Evolutionary conservation across 2,113 vertebrate species (phyloP), one percentile per base, ranked within the genome.

Genomic region (Malurus cyaneus): DNA sequence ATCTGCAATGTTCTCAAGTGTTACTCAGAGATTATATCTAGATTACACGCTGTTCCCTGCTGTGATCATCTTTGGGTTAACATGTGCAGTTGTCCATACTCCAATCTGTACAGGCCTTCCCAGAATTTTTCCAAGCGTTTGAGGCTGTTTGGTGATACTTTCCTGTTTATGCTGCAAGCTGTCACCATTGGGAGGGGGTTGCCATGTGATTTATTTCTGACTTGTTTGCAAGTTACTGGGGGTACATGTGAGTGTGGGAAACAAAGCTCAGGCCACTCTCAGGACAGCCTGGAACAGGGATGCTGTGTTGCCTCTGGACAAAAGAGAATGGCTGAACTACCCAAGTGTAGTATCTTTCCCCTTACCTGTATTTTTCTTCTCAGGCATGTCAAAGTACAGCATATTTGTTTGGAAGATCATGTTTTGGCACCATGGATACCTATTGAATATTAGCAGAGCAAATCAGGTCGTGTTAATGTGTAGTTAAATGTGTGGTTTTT

Each of bases 41-140:
- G 10, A 3, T 53, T 5, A 2, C 8, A 15, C 25, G 1, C 0
- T 28, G 32, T 60, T 70, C 3, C 1, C n/a, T 59, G 28, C 59
- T 18, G 44, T 54, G 61, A 18, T 61, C 31, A 7, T 17, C 26
- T 31, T 74, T 25, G 47, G 54, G 42, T 31, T 8, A 11, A 10
- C 5, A 54, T 49, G 34, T 52, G 72, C 71, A 15, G n/a, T 52
- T 72, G 23, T 44, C 57, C 18, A 31, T 7, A 3, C 64, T 61
- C 49, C 13, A 0, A 62, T 41, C 52, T 44, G 62, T 19, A 1
- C 1, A 6, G 39, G 4, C 34, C 31, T 14, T 54, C n/a, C 71
- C n/a, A 6, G 14, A 32, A 19, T 56, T 66, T 34, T 16, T 44
- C 42, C 36, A 21, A 52, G 46, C 11, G 52, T 2, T 19, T 57